Evolutionary conservation across 2,113 vertebrate species (phyloP).

Genomic region (Hirundichthys speculiger): DNA sequence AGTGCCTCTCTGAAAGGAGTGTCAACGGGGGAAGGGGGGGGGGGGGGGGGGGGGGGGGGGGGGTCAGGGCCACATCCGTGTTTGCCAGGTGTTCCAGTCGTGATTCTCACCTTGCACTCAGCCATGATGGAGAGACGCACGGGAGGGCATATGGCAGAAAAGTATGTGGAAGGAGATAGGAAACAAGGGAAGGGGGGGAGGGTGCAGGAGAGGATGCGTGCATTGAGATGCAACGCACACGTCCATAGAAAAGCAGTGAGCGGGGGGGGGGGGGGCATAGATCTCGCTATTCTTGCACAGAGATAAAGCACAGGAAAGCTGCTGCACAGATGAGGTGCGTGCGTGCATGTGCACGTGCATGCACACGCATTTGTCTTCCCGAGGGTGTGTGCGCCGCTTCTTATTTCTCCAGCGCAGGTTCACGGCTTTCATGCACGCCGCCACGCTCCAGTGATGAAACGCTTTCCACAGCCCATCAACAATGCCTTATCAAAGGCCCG

Average conservation of each 20-base stretch:
- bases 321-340: conserved; percentile 27
- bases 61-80: conserved; percentile 73
- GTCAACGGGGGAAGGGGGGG: conserved; percentile 67
- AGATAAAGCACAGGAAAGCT: conserved; percentile 69
- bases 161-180: conserved; percentile 36
- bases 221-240: conserved; percentile 15
- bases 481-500: conserved; percentile 60
- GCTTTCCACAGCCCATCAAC: conserved; percentile 71
- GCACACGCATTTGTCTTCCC: conserved; percentile 45
- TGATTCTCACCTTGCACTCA: conserved; percentile 77
- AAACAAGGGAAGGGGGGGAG: not conserved
- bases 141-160: conserved; percentile 30
- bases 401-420: conserved; percentile 70
- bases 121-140: conserved; percentile 47
- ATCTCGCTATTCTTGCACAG: conserved; percentile 71
- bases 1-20: conserved; percentile 64
- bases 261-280: conserved; percentile 41
- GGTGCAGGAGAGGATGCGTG: not conserved
- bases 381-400: conserved; percentile 59
- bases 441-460: conserved; percentile 67
- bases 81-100: conserved; percentile 86
- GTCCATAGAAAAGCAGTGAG: conserved; percentile 17
- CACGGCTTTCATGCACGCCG: conserved; percentile 66
- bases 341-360: conserved; percentile 9
- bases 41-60: too few relatives aligned